These are phyloP conservation scores for Sebastes jordani DNA, from an alignment of 2,797 vertebrate species.

Conservation along the genomic window DNA sequence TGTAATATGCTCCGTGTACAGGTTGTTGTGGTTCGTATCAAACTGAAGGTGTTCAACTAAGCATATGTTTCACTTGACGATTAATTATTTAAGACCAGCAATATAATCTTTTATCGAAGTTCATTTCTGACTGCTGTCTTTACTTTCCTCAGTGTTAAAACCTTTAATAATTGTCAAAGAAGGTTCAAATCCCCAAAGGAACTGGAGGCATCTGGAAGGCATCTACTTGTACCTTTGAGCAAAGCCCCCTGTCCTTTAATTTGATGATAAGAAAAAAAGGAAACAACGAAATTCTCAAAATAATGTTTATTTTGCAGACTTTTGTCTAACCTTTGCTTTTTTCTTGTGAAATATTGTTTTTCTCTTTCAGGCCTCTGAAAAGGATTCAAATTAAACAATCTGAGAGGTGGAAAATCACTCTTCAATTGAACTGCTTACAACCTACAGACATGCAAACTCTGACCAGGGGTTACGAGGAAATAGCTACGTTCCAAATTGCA, in stretches of 20 bases:
- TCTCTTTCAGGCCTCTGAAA: not conserved
- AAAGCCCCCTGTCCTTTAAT: not conserved
- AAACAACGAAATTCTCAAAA: not conserved
- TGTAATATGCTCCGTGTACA: conserved; percentile 65
- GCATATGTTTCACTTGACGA: conserved; percentile 64
- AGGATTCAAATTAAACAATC: not conserved
- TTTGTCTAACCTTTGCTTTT: not conserved
- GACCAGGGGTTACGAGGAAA: too few species aligned
- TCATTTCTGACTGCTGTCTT: conserved; percentile 38
- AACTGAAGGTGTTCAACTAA: conserved; percentile 66
- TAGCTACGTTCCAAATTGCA: not conserved
- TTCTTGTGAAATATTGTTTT: not conserved
- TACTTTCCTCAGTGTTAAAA: not conserved
- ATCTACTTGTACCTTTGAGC: not conserved
- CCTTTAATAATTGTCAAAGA: not conserved
- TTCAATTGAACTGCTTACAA: not conserved
- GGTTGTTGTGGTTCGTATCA: conserved; percentile 64
- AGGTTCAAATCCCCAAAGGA: conserved; percentile 1
- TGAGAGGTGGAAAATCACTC: not conserved
- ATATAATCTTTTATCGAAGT: conserved; percentile 74
- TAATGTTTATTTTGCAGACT: not conserved
- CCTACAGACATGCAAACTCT: not conserved
- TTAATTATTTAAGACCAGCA: conserved; percentile 80
- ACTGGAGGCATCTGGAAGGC: not conserved
- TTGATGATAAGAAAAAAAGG: not conserved